phyloP scores from a whole-genome alignment of 2,113 vertebrate species.

The Sceloporus tristichus region DNA sequence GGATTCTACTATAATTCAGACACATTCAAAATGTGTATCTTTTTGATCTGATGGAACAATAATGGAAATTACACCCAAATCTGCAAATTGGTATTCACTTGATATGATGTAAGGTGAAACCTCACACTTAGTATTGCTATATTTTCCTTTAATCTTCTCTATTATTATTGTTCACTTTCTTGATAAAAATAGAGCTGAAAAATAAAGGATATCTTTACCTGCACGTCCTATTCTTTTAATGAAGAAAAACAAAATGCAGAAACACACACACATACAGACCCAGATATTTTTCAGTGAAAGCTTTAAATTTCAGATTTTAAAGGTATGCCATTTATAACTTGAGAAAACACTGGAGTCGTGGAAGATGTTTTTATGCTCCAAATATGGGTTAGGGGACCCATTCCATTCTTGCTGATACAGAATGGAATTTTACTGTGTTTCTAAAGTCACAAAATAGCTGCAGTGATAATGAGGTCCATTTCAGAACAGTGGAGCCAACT shows the following conservation, averaged over 20 bases:
- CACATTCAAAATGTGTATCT: background rate
- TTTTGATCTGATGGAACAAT: background rate
- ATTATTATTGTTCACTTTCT: background rate
- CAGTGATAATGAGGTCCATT: slow-evolving; percentile 63
- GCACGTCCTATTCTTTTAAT: background rate
- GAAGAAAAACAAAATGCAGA: background rate
- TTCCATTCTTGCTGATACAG: slow-evolving; percentile 54
- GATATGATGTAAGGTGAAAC: background rate
- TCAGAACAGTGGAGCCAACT: slow-evolving; percentile 75
- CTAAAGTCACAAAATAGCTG: slow-evolving; percentile 55
- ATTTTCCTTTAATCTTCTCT: background rate
- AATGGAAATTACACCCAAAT: background rate
- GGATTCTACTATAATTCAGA: no score
- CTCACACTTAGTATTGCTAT: background rate
- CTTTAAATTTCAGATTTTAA: background rate
- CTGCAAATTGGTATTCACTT: background rate
- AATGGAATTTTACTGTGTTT: slow-evolving; percentile 65
- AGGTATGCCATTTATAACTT: background rate
- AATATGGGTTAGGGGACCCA: background rate
- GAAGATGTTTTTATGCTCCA: background rate
- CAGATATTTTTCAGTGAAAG: background rate
- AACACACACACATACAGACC: background rate
- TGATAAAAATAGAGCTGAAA: background rate
- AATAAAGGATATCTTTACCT: background rate
- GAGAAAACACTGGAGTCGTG: background rate